These are phyloP conservation scores for Drosophila robusta DNA, from an alignment of 2,888 invertebrate species.

Conservation along the genomic window DNA sequence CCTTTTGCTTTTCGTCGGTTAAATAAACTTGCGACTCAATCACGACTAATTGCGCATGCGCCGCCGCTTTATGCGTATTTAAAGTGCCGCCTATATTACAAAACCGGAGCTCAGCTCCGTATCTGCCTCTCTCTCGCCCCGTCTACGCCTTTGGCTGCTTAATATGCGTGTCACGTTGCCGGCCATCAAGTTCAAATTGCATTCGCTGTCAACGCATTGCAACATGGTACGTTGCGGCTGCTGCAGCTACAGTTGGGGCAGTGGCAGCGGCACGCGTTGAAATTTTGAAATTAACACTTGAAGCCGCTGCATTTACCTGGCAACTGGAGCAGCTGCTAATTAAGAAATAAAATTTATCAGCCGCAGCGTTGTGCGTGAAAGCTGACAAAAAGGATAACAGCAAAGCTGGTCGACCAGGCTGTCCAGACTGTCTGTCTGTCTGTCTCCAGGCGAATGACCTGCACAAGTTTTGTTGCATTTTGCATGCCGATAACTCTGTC, in stretches of 20 bases:
- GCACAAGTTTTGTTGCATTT: conserved; percentile 42
- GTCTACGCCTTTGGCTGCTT: conserved; percentile 52
- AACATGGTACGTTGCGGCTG: conserved; percentile 41
- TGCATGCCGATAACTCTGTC: conserved; percentile 67
- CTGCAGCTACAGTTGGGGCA: conserved; percentile 26
- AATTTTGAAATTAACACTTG: conserved; percentile 75
- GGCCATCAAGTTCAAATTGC: conserved; percentile 83
- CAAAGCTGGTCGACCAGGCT: conserved; percentile 8
- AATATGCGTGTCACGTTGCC: conserved; percentile 82
- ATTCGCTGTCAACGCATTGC: conserved; percentile 81
- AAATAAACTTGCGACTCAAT: conserved; percentile 79
- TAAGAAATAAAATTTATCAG: conserved; percentile 77
- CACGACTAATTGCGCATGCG: conserved; percentile 81
- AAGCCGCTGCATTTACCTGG: conserved; percentile 28
- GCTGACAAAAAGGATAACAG: conserved; percentile 67
- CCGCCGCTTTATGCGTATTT: conserved; percentile 73
- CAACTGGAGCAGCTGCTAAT: conserved; percentile 71
- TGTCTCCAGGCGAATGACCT: conserved; percentile 59
- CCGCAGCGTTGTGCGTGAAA: conserved; percentile 51
- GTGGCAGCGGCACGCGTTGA: conserved; percentile 68
- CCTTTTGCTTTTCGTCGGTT: conserved; percentile 58
- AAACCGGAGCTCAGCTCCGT: conserved; percentile 60
- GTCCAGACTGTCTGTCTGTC: conserved; percentile 1
- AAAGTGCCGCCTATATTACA: conserved; percentile 75
- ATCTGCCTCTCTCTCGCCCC: conserved; percentile 11